Evolutionary conservation across 2,113 vertebrate genomes (phyloP), one percentile per base, ranked within the genome.

Genomic region (Saccopteryx leptura): DNA sequence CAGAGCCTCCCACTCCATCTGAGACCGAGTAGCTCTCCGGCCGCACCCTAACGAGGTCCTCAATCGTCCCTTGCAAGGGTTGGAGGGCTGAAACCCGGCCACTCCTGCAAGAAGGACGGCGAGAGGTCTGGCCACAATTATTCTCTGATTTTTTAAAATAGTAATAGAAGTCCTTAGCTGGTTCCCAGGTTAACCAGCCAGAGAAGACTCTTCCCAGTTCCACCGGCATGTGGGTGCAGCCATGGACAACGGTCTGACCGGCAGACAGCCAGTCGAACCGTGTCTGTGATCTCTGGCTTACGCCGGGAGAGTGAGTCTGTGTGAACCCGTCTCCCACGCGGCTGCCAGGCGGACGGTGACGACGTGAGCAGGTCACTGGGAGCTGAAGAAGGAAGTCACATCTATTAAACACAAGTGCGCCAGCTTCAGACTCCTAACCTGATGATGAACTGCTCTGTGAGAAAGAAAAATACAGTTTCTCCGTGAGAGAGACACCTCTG

Each of bases 251-350:
- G 13, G 66, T 75, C 28, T 23, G 46, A 12, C 1, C 28, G 48
- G 0, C 18, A 50, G 58, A 48, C 26, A 26, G 2, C 48, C 11
- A 48, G 7, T 60, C 2, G 26, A 65, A 75, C 48, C 18, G 3
- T 28, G 11, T 46, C 9, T 65, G 1, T 54, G n/a, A 23, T 75
- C 52, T 15, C 2, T 28, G 66, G 18, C 0, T 76, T 17, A 31
- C 8, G 7, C 9, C 7, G 23, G 11, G 1, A 33, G 61, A 52
- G 11, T 9, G 28, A 33, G 1, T 7, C 5, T 56, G 2, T n/a
- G 8, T 69, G 75, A 76, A 26, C 31, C 26, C 2, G 2, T 23
- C 46, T 14, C 10, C 31, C 1, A 4, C 6, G 3, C 5, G 28
- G 5, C 23, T 39, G 14, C n/a, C 11, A 46, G 7, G 33, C 26